Conservation (phyloP, 1,140 invertebrate species). For the Lanistes nyassanus region DNA sequence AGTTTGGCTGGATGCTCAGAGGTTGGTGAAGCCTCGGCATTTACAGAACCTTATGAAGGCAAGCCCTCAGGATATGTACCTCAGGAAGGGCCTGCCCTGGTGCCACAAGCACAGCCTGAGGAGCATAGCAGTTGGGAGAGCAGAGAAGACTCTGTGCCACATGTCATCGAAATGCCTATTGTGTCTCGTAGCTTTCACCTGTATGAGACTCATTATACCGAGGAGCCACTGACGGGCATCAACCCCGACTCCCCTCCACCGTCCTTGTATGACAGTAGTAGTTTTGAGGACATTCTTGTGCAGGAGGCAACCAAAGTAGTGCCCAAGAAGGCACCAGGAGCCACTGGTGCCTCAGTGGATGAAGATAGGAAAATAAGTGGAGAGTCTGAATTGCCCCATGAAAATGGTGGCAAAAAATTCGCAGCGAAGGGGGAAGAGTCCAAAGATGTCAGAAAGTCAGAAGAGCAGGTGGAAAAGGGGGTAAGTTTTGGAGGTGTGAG, state of each 20-base stretch:
- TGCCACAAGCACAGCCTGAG: too few relatives aligned
- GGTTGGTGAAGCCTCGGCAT: too few relatives aligned
- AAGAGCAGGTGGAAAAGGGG: too few relatives aligned
- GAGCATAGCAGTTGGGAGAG: not conserved
- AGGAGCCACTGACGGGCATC: constrained; percentile 47
- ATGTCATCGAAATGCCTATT: constrained; percentile 22
- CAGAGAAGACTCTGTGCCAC: not conserved
- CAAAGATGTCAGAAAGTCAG: not conserved
- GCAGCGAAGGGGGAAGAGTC: not conserved
- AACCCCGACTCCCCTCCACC: constrained; percentile 35
- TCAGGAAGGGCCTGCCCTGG: too few relatives aligned
- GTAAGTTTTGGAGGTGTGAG: too few relatives aligned
- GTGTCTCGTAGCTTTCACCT: constrained; percentile 14
- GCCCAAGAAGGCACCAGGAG: not conserved
- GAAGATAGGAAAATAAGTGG: not conserved
- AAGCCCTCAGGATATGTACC: too few relatives aligned
- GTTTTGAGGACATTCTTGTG: constrained; percentile 21
- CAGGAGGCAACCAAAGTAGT: not conserved
- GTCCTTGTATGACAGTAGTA: constrained; percentile 36
- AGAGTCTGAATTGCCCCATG: not conserved
- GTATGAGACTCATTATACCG: constrained; percentile 49
- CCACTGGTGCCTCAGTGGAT: too few relatives aligned
- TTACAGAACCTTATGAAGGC: too few relatives aligned
- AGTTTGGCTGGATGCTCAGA: too few relatives aligned
- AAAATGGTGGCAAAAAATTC: not conserved